phyloP scores from a whole-genome alignment of 2,888 invertebrate genomes.

The Acronicta alni region DNA sequence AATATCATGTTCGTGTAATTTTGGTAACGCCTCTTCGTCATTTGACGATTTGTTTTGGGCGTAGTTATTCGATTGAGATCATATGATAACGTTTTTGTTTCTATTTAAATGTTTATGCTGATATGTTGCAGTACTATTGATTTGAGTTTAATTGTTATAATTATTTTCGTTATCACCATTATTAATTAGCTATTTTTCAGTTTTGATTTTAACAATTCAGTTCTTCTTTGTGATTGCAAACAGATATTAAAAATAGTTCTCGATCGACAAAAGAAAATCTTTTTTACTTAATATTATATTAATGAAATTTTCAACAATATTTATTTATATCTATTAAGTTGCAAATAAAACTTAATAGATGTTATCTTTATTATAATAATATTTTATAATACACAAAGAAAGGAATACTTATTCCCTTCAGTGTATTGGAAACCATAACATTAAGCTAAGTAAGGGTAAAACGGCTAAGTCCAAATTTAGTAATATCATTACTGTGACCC shows the following conservation, averaged over 20 bases:
- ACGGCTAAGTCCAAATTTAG: constrained; percentile 62
- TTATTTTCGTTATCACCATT: background rate
- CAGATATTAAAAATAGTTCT: too few species aligned
- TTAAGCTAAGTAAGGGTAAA: constrained; percentile 58
- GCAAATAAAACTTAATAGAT: too few species aligned
- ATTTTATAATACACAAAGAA: too few species aligned
- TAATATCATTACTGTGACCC: constrained; percentile 72
- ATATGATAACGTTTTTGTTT: constrained; percentile 49
- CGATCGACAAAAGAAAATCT: background rate
- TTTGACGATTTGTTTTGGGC: constrained; percentile 67
- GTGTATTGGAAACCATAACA: constrained; percentile 50
- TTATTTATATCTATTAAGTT: constrained; percentile 2
- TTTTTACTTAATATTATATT: constrained; percentile 22
- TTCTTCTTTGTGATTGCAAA: too few species aligned
- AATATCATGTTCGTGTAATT: constrained; percentile 71
- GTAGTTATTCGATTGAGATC: constrained; percentile 64
- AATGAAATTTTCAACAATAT: too few species aligned
- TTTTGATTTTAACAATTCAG: too few species aligned
- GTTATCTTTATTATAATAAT: too few species aligned
- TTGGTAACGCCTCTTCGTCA: constrained; percentile 79
- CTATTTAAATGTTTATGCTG: constrained; percentile 6
- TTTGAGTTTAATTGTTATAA: constrained; percentile 1
- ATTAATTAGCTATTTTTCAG: background rate
- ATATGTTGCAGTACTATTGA: background rate
- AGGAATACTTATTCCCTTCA: constrained; percentile 26